Conservation (phyloP, 2,113 vertebrate species). For the Martes martes region DNA sequence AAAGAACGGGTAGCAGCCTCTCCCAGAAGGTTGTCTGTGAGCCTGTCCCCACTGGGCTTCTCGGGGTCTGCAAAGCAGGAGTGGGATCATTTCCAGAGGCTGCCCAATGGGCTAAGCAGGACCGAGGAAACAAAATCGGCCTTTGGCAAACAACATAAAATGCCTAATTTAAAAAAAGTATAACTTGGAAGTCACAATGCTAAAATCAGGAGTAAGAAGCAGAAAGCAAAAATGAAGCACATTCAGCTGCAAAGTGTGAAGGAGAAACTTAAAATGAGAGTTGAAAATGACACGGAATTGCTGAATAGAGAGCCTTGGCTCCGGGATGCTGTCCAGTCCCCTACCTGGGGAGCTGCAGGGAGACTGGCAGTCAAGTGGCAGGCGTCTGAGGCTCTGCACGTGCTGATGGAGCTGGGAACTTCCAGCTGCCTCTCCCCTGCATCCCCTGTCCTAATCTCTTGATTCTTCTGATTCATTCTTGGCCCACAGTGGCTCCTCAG, state of each 20-base stretch:
- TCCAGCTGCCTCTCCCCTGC: no score
- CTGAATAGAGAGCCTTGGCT: not conserved
- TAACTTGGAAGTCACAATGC: not conserved
- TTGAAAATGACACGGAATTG: not conserved
- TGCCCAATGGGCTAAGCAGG: not conserved
- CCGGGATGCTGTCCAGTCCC: not conserved
- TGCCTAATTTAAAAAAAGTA: not conserved
- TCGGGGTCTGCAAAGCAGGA: not conserved
- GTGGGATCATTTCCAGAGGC: not conserved
- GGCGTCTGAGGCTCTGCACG: not conserved
- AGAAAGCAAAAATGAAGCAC: not conserved
- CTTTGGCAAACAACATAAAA: not conserved
- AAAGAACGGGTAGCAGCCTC: not conserved
- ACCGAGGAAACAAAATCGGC: not conserved
- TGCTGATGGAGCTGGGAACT: no score
- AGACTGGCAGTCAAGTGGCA: not conserved
- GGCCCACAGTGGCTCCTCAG: not conserved
- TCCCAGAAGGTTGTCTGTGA: not conserved
- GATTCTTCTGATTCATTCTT: not conserved
- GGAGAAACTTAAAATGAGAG: not conserved
- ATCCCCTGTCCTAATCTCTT: not conserved
- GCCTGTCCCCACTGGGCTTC: not conserved
- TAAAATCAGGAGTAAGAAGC: not conserved
- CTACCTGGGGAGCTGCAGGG: not conserved
- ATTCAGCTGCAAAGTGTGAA: not conserved